Evolutionary conservation across 2,113 vertebrate genomes (phyloP), one percentile per base, ranked within the genome.

Genomic region (Nesoenas mayeri): DNA sequence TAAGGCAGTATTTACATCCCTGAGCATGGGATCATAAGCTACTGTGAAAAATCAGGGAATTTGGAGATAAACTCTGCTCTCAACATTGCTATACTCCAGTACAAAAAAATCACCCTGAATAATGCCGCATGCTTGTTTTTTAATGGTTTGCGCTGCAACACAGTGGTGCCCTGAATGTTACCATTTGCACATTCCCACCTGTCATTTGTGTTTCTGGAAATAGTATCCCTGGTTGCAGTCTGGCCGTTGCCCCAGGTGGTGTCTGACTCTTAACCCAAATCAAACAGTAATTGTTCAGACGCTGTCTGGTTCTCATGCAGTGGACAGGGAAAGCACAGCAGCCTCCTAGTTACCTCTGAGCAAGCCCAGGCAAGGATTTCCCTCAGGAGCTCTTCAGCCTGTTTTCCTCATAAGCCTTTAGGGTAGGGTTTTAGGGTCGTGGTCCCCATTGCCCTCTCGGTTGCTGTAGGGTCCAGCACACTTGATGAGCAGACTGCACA

Each of bases 231-330:
- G 5, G 0, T 82, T 90, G 75, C 40, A 67, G 85, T 75, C 88
- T 90, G 93, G 72, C 60, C 51, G 1, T 78, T 93, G 95, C 92
- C 95, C 95, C 92, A 57, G 95, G 89, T 93, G 94, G 95, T 96
- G 95, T 96, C 95, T 96, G 93, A 92, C 95, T 96, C 79, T 91
- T 93, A 94, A 91, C 91, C 93, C 90, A 95, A 90, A 94, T 95
- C 79, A 95, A 96, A 93, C 36, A 90, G 88, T 54, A 56, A 78
- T 95, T 79, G 79, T 72, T 83, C 90, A 88, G 71, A 90, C 60
- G 14, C 88, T 67, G 94, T 96, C 94, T 96, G 91, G 79, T 88
- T 94, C 91, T 83, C 88, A 74, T 36, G 34, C 56, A 51, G 89
- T 19, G 71, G 86, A 13, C 24, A 26, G 44, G 54, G 74, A 77